Evolutionary conservation across 1,140 invertebrate species (phyloP).

Genomic region (Ctenoplectra terminalis): DNA sequence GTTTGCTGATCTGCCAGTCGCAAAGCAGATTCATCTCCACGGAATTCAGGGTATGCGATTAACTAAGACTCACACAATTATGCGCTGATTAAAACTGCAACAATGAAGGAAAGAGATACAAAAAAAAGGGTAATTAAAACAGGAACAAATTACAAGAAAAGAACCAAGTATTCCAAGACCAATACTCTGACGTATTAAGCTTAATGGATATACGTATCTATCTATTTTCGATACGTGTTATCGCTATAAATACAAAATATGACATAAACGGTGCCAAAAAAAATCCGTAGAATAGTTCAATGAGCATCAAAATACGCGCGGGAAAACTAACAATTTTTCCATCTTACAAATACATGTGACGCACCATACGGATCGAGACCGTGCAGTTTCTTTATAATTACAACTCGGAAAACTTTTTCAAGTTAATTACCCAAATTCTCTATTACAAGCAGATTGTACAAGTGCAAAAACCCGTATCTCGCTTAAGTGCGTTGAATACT

Average conservation of each 20-base stretch:
- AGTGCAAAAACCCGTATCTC: constrained; percentile 8
- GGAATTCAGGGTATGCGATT: constrained; percentile 23
- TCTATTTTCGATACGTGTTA: constrained; percentile 31
- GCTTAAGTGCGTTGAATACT: constrained; percentile 23
- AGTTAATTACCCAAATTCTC: neutral
- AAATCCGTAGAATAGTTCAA: constrained; percentile 1
- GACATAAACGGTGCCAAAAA: constrained; percentile 37
- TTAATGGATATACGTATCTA: constrained; percentile 49
- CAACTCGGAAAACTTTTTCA: neutral
- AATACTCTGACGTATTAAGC: constrained; percentile 3
- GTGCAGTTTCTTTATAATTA: neutral
- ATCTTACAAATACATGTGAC: neutral
- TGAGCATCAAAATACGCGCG: constrained; percentile 29
- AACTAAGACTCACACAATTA: neutral
- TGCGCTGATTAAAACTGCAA: neutral
- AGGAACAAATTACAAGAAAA: neutral
- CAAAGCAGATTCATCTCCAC: constrained; percentile 75
- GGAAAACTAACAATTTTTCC: constrained; percentile 37
- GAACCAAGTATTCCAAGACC: neutral
- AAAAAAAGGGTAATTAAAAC: neutral
- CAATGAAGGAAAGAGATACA: neutral
- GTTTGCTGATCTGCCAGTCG: constrained; percentile 90
- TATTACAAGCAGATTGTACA: neutral
- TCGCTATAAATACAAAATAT: constrained; percentile 60
- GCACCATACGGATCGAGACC: neutral